Conservation (phyloP, 2,888 invertebrate species). For the Panorpa germanica region DNA sequence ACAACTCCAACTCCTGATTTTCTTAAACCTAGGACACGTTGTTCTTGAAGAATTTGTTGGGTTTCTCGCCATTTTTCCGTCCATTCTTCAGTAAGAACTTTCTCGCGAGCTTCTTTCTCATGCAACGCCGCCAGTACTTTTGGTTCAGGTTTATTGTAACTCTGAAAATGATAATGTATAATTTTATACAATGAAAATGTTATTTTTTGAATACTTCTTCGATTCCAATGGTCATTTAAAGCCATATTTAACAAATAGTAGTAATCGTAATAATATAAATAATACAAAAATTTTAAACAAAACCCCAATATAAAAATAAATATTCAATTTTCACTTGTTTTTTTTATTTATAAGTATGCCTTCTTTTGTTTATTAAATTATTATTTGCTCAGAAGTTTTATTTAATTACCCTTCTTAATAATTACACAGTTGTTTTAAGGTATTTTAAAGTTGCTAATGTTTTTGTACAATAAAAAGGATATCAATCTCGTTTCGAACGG, state of each 20-base stretch:
- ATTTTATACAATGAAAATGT: too few relatives aligned
- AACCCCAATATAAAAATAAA: constrained; percentile 8
- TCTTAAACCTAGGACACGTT: constrained; percentile 66
- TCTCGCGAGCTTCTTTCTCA: constrained; percentile 80
- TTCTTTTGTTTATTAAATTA: too few relatives aligned
- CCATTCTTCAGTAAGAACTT: constrained; percentile 80
- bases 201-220: neutral
- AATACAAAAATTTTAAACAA: constrained; percentile 4
- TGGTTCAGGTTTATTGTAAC: constrained; percentile 35
- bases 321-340: neutral
- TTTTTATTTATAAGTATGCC: too few relatives aligned
- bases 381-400: too few relatives aligned
- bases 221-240: too few relatives aligned
- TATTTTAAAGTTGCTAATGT: too few relatives aligned
- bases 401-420: too few relatives aligned
- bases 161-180: constrained; percentile 19
- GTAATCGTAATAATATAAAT: constrained; percentile 5
- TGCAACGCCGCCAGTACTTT: constrained; percentile 66
- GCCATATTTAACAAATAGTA: constrained; percentile 7
- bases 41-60: constrained; percentile 73
- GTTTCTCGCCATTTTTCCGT: constrained; percentile 86
- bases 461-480: too few relatives aligned
- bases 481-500: too few relatives aligned
- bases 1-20: constrained; percentile 81
- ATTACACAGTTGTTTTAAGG: too few relatives aligned